phyloP scores from a whole-genome alignment of 2,113 vertebrate species.

The Ornithorhynchus anatinus region DNA sequence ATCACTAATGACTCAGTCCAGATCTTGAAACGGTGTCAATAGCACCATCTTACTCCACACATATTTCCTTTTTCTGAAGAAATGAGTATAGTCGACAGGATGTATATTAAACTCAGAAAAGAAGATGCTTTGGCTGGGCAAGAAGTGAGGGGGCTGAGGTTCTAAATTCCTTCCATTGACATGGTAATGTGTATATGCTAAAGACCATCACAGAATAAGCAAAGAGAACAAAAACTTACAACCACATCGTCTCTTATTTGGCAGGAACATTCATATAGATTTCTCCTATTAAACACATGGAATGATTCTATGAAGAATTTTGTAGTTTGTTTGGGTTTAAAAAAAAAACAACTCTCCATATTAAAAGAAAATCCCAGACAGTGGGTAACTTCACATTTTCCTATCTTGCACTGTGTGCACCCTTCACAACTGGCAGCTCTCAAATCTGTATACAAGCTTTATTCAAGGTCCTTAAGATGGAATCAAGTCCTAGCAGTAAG shows the following conservation, averaged over 20 bases:
- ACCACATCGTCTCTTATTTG: conserved; percentile 46
- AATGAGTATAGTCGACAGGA: conserved; percentile 46
- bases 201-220: conserved; percentile 43
- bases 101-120: conserved; percentile 25
- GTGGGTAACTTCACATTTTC: conserved; percentile 49
- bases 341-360: conserved; percentile 10
- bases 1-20: conserved; percentile 42
- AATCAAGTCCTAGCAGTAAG: conserved; percentile 50
- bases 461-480: conserved; percentile 43
- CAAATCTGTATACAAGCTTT: conserved; percentile 42
- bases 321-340: too few species aligned
- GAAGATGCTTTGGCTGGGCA: conserved; percentile 37
- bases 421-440: conserved; percentile 55
- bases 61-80: conserved; percentile 51
- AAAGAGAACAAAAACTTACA: conserved; percentile 54
- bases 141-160: conserved; percentile 33
- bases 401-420: conserved; percentile 17
- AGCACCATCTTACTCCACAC: conserved; percentile 25
- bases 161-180: conserved; percentile 61
- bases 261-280: conserved; percentile 53
- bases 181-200: conserved; percentile 48
- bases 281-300: conserved; percentile 54
- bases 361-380: conserved; percentile 51
- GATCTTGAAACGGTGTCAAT: conserved; percentile 30
- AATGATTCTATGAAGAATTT: conserved; percentile 48